Evolutionary conservation across 1,140 invertebrate genomes (phyloP), one percentile per base, ranked within the genome.

Genomic region (Zaprionus tsacasi): DNA sequence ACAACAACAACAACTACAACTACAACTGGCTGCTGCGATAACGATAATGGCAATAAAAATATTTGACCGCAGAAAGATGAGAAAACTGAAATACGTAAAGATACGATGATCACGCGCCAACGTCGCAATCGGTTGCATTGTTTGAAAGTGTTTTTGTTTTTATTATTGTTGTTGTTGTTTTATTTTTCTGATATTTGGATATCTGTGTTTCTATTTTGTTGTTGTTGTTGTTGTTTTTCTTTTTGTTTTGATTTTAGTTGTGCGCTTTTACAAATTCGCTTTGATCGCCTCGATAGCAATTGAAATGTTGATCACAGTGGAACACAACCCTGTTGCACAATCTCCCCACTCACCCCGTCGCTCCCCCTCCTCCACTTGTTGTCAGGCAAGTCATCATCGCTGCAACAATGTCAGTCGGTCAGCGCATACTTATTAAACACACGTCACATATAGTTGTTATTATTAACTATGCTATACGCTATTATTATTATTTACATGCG

Each of bases 321-420:
- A 55, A 13, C 43, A 38, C n/a, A n/a, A n/a, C 65, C 56, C 56
- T 38, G 11, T 69, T 69, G 66, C 56, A 58, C 66, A 69, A 60
- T 52, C 54, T 21, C 15, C 11, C 11, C 48, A 33, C 58, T 15
- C 35, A 38, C 38, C 60, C 45, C 48, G 3, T 21, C 45, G 4
- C 11, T 25, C 54, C 21, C 2, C 21, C 21, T 21, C 21, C 21
- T 21, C 21, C 21, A 1, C 2, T 2, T 21, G 1, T 61, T 76
- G 56, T 52, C 40, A 68, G 79, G 48, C 36, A 6, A 60, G 43
- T 50, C 79, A 83, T 50, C 79, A 83, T 72, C 60, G 57, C 38
- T 68, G 66, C 76, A 82, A 77, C 78, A 81, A 70, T 85, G 81
- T 86, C 64, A 86, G 75, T 86, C 80, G 72, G 81, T 66, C 81